Base-by-base conservation (phyloP, 2,113 vertebrate genomes). In the Merops nubicus region DNA sequence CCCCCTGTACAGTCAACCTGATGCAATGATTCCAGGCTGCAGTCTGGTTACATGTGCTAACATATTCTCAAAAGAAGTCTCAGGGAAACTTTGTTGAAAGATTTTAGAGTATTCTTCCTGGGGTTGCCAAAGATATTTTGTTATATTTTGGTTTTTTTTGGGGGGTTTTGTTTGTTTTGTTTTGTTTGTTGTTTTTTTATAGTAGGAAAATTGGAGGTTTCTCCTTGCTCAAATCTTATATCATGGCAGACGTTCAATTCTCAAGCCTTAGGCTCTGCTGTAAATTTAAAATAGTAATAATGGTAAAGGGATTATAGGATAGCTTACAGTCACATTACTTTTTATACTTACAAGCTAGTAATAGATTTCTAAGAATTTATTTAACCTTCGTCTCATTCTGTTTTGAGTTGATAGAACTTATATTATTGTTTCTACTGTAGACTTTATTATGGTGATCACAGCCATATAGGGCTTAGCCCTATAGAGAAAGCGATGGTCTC, bases 241-340 rank as follows among this genome's bases (percentile, higher is more conserved):
- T 89, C 68, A 84, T 74, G 75, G 50, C 38, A 77, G 4, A 3
- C 26, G 67, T 90, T 56, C 22, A 14, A n/a, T 86, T 86, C 40
- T 94, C 10, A 86, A 94, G 72, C 85, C 72, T 89, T 36, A 84
- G 85, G 83, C 56, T 77, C 68, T 51, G 31, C 42, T 92, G 47
- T 74, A 88, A 67, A 88, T 92, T 93, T 93, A 48, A 88, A 90
- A 40, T 51, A 73, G 47, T 76, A 59, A 70, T 60, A 78, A 81
- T 88, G 14, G 13, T 62, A 68, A 94, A 84, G 40, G n/a, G 68
- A 88, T 93, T 85, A 57, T 48, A 91, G 15, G 17, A 33, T 57
- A 63, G 17, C 15, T 93, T 77, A 51, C 5, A 38, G 88, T 70
- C 89, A 19, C 0, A 0, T 84, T 50, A 51, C 8, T 69, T 84